Evolutionary conservation across 2,797 vertebrate species (phyloP).

Genomic region (Rhinichthys osculus): DNA sequence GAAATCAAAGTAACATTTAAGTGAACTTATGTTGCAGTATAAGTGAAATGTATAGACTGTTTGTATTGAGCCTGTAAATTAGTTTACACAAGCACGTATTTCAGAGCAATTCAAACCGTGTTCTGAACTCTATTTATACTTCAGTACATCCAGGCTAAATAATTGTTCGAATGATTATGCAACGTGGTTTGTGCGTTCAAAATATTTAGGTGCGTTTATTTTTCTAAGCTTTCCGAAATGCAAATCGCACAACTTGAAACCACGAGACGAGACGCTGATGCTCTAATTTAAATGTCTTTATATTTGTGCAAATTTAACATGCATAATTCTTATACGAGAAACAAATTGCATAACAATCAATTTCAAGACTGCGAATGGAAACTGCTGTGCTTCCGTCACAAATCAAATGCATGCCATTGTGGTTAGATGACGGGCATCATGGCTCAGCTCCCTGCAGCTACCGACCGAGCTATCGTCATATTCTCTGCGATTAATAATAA

Average conservation of each 20-base stretch:
- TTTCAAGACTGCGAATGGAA: neutral
- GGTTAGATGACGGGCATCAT: neutral
- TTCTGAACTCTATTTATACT: neutral
- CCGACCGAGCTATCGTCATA: neutral
- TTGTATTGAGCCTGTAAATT: neutral
- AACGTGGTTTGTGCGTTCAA: neutral
- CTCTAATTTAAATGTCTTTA: neutral
- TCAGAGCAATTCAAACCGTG: constrained; percentile 3
- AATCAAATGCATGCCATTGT: constrained; percentile 33
- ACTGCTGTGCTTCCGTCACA: neutral
- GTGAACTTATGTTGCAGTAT: neutral
- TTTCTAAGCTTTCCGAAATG: neutral
- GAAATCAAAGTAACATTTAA: neutral
- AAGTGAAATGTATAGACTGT: neutral
- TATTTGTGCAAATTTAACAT: neutral
- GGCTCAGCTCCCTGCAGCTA: constrained; percentile 22
- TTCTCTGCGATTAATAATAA: neutral
- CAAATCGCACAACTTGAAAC: neutral
- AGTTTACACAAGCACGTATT: neutral
- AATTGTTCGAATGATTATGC: constrained; percentile 1
- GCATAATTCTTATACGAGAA: neutral
- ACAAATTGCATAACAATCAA: neutral
- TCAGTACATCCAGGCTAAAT: neutral
- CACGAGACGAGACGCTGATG: neutral
- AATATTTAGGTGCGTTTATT: neutral